Conservation (phyloP, 2,797 vertebrate genomes). For the Sebastes diaconus region DNA sequence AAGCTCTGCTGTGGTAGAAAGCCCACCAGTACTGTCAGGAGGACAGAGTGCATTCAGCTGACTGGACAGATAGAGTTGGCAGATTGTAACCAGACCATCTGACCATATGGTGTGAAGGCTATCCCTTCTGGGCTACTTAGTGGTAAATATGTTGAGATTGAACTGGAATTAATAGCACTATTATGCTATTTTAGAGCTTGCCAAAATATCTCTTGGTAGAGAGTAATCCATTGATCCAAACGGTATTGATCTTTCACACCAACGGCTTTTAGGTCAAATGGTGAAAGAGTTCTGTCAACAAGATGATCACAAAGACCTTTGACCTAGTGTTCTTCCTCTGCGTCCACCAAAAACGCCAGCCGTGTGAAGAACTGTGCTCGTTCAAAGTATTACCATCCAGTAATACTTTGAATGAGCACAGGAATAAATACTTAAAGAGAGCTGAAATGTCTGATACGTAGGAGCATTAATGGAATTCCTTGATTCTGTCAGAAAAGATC, state of each 20-base stretch:
- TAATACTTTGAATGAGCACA: not conserved
- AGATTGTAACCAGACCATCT: slow-evolving; percentile 74
- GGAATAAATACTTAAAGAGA: slow-evolving; percentile 61
- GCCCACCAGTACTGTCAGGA: slow-evolving; percentile 57
- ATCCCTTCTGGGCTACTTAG: slow-evolving; percentile 61
- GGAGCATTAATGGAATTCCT: slow-evolving; percentile 60
- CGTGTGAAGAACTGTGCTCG: not conserved
- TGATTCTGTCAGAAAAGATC: slow-evolving; percentile 70
- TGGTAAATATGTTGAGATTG: slow-evolving; percentile 57
- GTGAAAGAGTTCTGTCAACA: not conserved
- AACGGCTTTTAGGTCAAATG: slow-evolving; percentile 4
- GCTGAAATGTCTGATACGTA: slow-evolving; percentile 49
- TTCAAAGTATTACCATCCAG: not conserved
- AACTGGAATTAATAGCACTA: slow-evolving; percentile 44
- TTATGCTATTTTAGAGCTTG: slow-evolving; percentile 24
- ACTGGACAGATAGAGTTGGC: slow-evolving; percentile 65
- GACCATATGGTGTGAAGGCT: slow-evolving; percentile 58
- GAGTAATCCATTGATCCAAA: slow-evolving; percentile 6
- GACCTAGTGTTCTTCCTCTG: not conserved
- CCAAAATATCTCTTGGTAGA: slow-evolving; percentile 5
- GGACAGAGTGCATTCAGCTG: slow-evolving; percentile 62
- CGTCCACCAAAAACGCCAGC: slow-evolving; percentile 10
- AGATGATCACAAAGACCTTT: not conserved
- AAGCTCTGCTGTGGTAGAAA: slow-evolving; percentile 32
- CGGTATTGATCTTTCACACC: not conserved